Conservation (phyloP, 1,140 invertebrate species). For the Drosophila ananassae region DNA sequence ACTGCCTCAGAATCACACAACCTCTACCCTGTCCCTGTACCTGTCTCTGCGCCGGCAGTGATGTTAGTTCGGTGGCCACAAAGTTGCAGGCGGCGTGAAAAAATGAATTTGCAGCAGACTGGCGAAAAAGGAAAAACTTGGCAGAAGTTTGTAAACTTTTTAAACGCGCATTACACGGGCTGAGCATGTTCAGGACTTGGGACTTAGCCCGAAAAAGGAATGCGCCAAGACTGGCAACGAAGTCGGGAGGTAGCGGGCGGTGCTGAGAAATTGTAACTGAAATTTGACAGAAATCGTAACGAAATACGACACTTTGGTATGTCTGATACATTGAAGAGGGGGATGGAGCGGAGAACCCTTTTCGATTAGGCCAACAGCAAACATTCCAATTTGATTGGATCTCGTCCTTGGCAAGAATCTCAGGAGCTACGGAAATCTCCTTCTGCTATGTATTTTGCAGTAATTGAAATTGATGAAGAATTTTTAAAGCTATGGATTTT, state of each 20-base stretch:
- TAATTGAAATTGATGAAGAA: conserved; percentile 38
- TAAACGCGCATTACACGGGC: conserved; percentile 80
- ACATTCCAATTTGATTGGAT: conserved; percentile 53
- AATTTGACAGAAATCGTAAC: conserved; percentile 31
- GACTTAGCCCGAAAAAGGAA: conserved; percentile 52
- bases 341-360: conserved; percentile 10
- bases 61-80: conserved; percentile 43
- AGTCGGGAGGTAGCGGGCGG: neutral
- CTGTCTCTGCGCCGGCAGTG: conserved; percentile 12
- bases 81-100: conserved; percentile 66
- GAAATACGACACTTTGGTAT: conserved; percentile 46
- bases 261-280: conserved; percentile 39
- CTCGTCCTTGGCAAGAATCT: neutral
- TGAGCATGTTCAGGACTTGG: conserved; percentile 68
- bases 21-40: too few species aligned
- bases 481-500: neutral
- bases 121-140: conserved; percentile 45
- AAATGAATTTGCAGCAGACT: conserved; percentile 62
- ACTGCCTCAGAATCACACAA: neutral
- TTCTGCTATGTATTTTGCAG: conserved; percentile 19
- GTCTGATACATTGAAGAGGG: conserved; percentile 37
- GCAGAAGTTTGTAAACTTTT: conserved; percentile 80
- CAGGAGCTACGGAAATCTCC: conserved; percentile 2
- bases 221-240: conserved; percentile 24
- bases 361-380: conserved; percentile 48